Conservation (phyloP, 2,113 vertebrate species). For the Amphilophus citrinellus region DNA sequence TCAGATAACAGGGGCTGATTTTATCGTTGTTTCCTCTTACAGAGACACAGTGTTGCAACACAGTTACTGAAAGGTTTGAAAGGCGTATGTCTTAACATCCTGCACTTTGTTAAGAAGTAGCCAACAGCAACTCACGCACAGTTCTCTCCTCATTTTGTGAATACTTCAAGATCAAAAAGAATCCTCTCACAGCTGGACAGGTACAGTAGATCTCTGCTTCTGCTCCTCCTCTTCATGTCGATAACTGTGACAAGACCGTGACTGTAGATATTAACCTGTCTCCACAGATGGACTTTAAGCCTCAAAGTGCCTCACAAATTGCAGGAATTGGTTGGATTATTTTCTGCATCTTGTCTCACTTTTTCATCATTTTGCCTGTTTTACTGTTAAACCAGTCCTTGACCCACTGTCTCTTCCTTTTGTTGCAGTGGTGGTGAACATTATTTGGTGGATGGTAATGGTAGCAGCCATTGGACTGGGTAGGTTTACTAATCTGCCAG, state of each 20-base stretch:
- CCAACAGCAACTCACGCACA: not conserved
- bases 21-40: slow-evolving; percentile 45
- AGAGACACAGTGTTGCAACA: slow-evolving; percentile 25
- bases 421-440: slow-evolving; percentile 54
- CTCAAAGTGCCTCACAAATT: not conserved
- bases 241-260: not conserved
- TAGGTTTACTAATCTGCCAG: slow-evolving; percentile 18
- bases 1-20: slow-evolving; percentile 20
- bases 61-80: slow-evolving; percentile 26
- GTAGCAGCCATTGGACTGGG: slow-evolving; percentile 67
- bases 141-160: not conserved
- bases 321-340: slow-evolving; percentile 47
- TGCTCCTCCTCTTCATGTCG: not conserved
- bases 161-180: slow-evolving; percentile 3
- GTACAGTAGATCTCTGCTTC: slow-evolving; percentile 13
- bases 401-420: not conserved
- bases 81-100: slow-evolving; percentile 61
- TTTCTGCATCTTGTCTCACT: not conserved
- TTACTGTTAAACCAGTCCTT: not conserved
- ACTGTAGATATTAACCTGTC: slow-evolving; percentile 9
- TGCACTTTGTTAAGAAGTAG: slow-evolving; percentile 20
- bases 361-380: not conserved
- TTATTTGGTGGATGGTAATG: slow-evolving; percentile 73
- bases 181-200: slow-evolving; percentile 21
- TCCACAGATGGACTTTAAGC: not conserved